Base-by-base conservation (phyloP, 2,888 invertebrate genomes). In the Ashinkailepas kermadecensis region DNA sequence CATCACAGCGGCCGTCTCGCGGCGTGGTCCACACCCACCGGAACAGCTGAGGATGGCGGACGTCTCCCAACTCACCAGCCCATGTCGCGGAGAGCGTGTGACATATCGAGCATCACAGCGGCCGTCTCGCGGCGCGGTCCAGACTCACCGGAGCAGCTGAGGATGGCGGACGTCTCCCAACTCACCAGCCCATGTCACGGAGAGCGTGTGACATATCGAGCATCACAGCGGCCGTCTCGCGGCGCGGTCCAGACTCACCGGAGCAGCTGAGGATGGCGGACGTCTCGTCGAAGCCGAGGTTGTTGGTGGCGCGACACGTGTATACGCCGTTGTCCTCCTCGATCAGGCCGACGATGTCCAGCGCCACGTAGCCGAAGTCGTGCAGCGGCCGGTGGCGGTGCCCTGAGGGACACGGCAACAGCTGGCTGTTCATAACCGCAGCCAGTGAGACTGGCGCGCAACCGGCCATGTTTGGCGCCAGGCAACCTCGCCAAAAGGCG, bases 331-430 rank as follows among this genome's bases (percentile, higher is more conserved):
- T 93, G 88, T 99, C 99, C 89, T 99, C 98, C 81, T 97, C 95
- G 87, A 97, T 97, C 82, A 97, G 90, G 87, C 97, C 97, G 84
- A 97, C 92, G 84, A 99, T 95, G 86, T 99, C 99, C 84, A 99
- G 90, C 23, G 98, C 97, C 54, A 99, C 99, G 87, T 97, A 99
- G 70, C 99, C 99, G 88, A 99, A 99, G 88, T 99, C 99, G 87
- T 97, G 97, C 87, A 97, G 96, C 82, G 97, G 97, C 85, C 96
- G 92, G 90, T 97, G 98, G 86, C 97, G 92, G 87, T 97, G 96
- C 80, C 97, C 91, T 91, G 84, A 21, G 84, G n/a, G 54, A 9
- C 3, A 39, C 4, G 39, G 39, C 39, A 39, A 39, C 39, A 39
- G 39, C 39, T 4, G 39, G 39, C 39, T 39, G 4, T 39, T 1